Base-by-base conservation (phyloP, 2,888 invertebrate species). In the Dione vanillae region DNA sequence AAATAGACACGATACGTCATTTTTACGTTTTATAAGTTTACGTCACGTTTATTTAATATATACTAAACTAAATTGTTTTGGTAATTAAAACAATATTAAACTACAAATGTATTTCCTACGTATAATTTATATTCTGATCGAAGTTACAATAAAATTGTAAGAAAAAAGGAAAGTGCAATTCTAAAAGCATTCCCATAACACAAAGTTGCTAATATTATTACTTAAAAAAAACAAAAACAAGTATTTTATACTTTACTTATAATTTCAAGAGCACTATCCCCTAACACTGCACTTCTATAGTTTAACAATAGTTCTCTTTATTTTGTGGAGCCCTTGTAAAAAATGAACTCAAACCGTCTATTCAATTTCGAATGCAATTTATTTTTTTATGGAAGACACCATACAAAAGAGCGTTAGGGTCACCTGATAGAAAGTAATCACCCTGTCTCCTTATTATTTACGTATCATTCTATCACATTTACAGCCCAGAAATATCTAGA, bases 301-400 rank as follows among this genome's bases (percentile, higher is more conserved):
- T 49, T 37, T 64, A 64, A 49, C 64, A 64, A 64, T 64, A 64
- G 43, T 61, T 43, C 43, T 61, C 43, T 27, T 61, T n/a, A 10
- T 0, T 27, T 14, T 2, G 27, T 27, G 27, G 59, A 45, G 43
- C 59, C 59, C 59, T 43, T 14, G 20, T 11, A 54, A 61, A 61
- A 61, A 43, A 61, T n/a, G 2, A 20, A 61, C 43, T 61, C 59
- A 27, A 5, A 27, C 20, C 14, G 14, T 27, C 43, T 27, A 37
- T 35, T 54, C 9, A 54, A 35, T 43, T 61, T 61, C 43, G 43
- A 61, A 20, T 43, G 59, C 43, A 43, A 59, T 59, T 41, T 41
- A 41, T 41, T 41, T 41, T 27, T 27, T 27, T 27, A 27, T 27
- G 27, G 27, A 27, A 27, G 27, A 27, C 2, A 27, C 27, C 2